phyloP scores from a whole-genome alignment of 2,797 vertebrate genomes.

The Pantherophis alleghaniensis region DNA sequence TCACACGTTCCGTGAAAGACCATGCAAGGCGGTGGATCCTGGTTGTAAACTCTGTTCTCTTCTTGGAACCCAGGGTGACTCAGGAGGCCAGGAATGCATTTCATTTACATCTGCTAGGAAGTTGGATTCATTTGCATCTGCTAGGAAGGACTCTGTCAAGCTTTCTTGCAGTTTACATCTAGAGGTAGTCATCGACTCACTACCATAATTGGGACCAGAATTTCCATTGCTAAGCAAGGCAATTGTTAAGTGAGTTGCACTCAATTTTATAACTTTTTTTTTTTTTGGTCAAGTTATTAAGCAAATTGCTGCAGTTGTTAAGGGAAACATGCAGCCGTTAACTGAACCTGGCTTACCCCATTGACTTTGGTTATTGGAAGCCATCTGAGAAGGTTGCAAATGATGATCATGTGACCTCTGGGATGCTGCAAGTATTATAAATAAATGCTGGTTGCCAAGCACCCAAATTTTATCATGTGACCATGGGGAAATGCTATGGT shows the following conservation, averaged over 20 bases:
- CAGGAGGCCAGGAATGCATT: not conserved
- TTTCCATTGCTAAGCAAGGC: not conserved
- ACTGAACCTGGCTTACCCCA: not conserved
- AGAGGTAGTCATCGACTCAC: not conserved
- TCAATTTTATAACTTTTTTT: not conserved
- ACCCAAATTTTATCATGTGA: not conserved
- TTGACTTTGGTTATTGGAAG: not conserved
- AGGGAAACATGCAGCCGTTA: not conserved
- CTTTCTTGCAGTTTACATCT: not conserved
- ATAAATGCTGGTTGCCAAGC: not conserved
- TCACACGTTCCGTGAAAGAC: not conserved
- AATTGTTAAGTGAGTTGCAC: not conserved
- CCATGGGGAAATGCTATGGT: not conserved
- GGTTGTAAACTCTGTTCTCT: not conserved
- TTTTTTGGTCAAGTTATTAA: not conserved
- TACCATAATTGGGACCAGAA: not conserved
- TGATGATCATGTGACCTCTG: not conserved
- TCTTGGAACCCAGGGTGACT: not conserved
- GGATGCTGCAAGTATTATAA: not conserved
- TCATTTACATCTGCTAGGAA: not conserved
- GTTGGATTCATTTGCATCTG: not conserved
- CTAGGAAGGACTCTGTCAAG: not conserved
- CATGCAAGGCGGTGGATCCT: not conserved
- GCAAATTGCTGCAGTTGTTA: not conserved
- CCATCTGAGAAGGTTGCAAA: not conserved